Evolutionary conservation across 2,888 invertebrate species (phyloP), one percentile per base, ranked within the genome.

Genomic region (Cephus pulcher): DNA sequence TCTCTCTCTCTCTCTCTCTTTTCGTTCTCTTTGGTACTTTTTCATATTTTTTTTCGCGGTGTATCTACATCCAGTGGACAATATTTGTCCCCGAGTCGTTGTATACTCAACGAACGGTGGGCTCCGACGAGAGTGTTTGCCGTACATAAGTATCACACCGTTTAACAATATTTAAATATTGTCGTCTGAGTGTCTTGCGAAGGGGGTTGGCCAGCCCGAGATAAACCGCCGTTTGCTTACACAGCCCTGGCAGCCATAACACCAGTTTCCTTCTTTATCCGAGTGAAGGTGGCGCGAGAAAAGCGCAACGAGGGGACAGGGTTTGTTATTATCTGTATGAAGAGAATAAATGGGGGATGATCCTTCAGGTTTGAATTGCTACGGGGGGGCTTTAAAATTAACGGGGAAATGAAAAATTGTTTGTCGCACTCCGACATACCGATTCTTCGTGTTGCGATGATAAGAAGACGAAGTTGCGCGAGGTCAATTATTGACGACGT

Each of bases 101-200:
- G 76, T 76, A 69, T 76, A 73, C 79, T 69, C 33, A 74, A 75
- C 76, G 76, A 68, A 74, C 73, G 76, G 23, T 73, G 76, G 73
- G 34, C 68, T 37, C 32, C 15, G 23, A 23, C 34, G 23, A 76
- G 77, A 75, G 79, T 88, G 85, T 88, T 88, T 88, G 84, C 83
- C 82, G 79, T 83, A 81, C 88, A 82, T 84, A 85, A 85, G 84
- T 87, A 86, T 84, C 81, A 82, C 84, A 84, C 82, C 83, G 86
- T 88, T 88, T 87, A 88, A 89, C 88, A 89, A 88, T 88, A 88
- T 89, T 89, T 89, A 88, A 89, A 89, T 88, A 89, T 89, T 87
- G 88, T 88, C 86, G 81, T 77, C 75, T 80, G 82, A 82, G 83
- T 81, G 82, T 83, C 84, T 81, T 75, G 69, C 32, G 23, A 15